Evolutionary conservation across 1,140 invertebrate genomes (phyloP).

Genomic region (Pogonognathellus flavescens): DNA sequence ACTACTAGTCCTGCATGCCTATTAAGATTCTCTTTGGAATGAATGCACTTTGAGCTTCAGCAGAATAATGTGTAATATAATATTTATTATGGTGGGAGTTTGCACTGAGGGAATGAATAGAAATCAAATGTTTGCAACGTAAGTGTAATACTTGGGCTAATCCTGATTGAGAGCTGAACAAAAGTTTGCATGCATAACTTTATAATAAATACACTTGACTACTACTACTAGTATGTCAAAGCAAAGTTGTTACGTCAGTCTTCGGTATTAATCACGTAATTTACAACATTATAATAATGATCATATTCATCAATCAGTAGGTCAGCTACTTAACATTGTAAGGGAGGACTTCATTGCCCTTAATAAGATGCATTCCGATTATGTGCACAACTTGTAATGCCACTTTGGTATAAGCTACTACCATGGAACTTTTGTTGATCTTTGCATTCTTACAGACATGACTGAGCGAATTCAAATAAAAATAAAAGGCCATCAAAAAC

Average conservation of each 20-base stretch:
- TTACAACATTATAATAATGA: background rate
- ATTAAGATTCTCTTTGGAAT: too few species aligned
- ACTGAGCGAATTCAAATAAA: conserved; percentile 3
- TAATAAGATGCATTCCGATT: conserved; percentile 29
- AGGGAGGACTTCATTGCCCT: conserved; percentile 42
- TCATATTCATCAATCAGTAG: conserved; percentile 37
- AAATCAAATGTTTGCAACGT: background rate
- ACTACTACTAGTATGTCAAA: too few species aligned
- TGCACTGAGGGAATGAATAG: background rate
- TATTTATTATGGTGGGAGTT: conserved; percentile 19
- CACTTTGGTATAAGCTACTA: background rate
- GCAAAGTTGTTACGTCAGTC: conserved; percentile 1
- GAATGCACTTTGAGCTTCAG: too few species aligned
- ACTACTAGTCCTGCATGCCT: too few species aligned
- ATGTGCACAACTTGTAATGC: background rate
- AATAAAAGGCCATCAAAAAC: conserved; percentile 9
- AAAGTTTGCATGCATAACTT: background rate
- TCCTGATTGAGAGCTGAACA: background rate
- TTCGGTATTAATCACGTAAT: background rate
- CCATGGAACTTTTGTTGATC: background rate
- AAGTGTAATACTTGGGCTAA: background rate
- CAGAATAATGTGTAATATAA: too few species aligned
- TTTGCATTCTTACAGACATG: background rate
- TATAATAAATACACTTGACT: too few species aligned
- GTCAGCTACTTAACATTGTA: conserved; percentile 40